These are phyloP conservation scores for Erythrocercus mccallii DNA, from an alignment of 2,113 vertebrate species.

Conservation along the genomic window DNA sequence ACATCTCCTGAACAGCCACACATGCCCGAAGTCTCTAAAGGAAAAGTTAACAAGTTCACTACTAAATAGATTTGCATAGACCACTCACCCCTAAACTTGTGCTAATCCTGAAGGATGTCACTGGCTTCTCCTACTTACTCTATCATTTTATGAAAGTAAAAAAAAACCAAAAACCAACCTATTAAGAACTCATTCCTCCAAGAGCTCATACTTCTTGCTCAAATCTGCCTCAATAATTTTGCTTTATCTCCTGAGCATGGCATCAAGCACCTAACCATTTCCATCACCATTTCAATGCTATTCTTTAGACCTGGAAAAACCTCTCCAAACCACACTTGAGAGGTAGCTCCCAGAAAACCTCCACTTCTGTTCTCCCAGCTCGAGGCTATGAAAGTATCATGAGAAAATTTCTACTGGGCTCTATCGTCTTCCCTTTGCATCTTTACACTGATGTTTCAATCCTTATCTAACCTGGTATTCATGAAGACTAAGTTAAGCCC, in stretches of 20 bases:
- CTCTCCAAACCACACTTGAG: background rate
- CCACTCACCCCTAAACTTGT: background rate
- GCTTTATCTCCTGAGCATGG: background rate
- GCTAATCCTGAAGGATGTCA: background rate
- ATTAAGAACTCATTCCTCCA: background rate
- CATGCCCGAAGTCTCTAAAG: background rate
- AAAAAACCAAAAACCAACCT: too few relatives aligned
- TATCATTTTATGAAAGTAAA: background rate
- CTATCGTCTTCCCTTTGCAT: background rate
- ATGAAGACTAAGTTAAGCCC: background rate
- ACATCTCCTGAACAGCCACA: background rate
- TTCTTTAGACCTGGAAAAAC: background rate
- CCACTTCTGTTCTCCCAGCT: background rate
- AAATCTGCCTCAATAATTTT: background rate
- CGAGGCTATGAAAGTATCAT: background rate
- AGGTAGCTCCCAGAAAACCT: background rate
- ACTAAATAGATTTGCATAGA: background rate
- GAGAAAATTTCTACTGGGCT: background rate
- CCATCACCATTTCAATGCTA: background rate
- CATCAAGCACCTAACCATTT: background rate
- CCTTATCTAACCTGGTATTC: background rate
- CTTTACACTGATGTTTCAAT: background rate
- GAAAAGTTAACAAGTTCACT: background rate
- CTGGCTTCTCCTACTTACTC: background rate
- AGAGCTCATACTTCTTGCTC: background rate